Evolutionary conservation across 2,113 vertebrate genomes (phyloP), one percentile per base, ranked within the genome.

Genomic region (Trichomycterus rosablanca): DNA sequence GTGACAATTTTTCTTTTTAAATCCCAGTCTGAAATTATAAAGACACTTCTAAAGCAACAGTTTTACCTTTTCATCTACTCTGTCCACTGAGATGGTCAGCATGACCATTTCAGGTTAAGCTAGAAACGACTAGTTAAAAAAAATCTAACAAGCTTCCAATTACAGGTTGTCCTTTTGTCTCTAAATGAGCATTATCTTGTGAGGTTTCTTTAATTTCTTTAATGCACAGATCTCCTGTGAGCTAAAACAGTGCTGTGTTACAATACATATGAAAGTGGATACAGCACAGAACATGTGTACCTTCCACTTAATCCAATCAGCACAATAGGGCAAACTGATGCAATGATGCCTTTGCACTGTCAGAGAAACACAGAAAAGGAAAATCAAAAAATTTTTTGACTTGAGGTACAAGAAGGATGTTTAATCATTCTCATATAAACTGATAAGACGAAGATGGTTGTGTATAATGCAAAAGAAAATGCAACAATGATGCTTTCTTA

Each of bases 181-280:
- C 7, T 30, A 3, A 30, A 30, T 4, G 26, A 30, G 26, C 26
- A 3, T 7, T 30, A 4, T 30, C 7, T 30, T 30, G 26, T 7
- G n/a, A n/a, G 7, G 26, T 30, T 7, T 7, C 57, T 60, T 53
- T 48, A 39, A 63, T 71, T 57, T 68, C 50, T 45, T 51, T 62
- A 32, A 39, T 44, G 51, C 22, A 18, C 23, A 19, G 45, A 32
- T 23, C 48, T 63, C 45, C 15, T 28, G 61, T 50, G 52, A 30
- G 40, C 35, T 30, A 32, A 48, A 12, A 7, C 8, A 62, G 57
- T 63, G 45, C 62, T 54, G 59, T 19, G 40, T 75, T 69, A 63
- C 63, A 8, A 32, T 10, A 30, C 11, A 26, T 63, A 65, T 58
- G 65, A 67, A 67, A 73, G 60, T 18, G 28, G 64, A 66, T 54